Evolutionary conservation across 2,113 vertebrate genomes (phyloP).

Genomic region (Lates calcarifer): DNA sequence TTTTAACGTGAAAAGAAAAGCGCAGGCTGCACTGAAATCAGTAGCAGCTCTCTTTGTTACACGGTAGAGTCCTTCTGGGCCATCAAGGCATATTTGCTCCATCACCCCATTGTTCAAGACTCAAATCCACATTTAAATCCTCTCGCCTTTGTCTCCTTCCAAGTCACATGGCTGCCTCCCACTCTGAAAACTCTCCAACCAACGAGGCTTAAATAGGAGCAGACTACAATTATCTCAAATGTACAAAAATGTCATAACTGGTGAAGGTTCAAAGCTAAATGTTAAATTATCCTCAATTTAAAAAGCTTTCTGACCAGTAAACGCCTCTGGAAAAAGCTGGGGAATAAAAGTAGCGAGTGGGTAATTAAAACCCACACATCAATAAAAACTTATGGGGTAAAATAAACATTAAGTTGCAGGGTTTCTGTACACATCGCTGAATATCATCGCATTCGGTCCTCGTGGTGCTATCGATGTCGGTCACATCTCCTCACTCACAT

Average conservation of each 20-base stretch:
- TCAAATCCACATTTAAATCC: constrained; percentile 69
- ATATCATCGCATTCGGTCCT: constrained; percentile 31
- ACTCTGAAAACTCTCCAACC: constrained; percentile 41
- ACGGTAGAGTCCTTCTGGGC: constrained; percentile 45
- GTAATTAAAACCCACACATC: constrained; percentile 44
- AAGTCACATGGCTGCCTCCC: constrained; percentile 58
- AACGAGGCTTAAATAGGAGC: neutral
- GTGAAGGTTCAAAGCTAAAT: constrained; percentile 28
- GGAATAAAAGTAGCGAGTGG: constrained; percentile 26
- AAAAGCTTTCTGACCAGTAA: constrained; percentile 22
- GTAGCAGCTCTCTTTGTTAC: constrained; percentile 51
- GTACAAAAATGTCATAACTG: constrained; percentile 9
- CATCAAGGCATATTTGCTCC: constrained; percentile 65
- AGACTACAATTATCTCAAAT: constrained; percentile 22
- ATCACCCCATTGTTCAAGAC: constrained; percentile 65
- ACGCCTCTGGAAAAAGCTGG: constrained; percentile 14
- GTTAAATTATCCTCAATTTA: constrained; percentile 20
- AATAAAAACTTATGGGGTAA: constrained; percentile 50
- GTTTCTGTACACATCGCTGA: constrained; percentile 46
- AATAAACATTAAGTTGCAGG: constrained; percentile 44
- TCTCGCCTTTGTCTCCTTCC: constrained; percentile 54
- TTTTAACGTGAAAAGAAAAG: constrained; percentile 1
- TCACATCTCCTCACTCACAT: constrained; percentile 65
- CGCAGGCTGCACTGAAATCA: constrained; percentile 39
- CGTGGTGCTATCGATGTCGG: constrained; percentile 68